phyloP scores from a whole-genome alignment of 2,797 vertebrate genomes.

The Platyrinchus mystaceus region DNA sequence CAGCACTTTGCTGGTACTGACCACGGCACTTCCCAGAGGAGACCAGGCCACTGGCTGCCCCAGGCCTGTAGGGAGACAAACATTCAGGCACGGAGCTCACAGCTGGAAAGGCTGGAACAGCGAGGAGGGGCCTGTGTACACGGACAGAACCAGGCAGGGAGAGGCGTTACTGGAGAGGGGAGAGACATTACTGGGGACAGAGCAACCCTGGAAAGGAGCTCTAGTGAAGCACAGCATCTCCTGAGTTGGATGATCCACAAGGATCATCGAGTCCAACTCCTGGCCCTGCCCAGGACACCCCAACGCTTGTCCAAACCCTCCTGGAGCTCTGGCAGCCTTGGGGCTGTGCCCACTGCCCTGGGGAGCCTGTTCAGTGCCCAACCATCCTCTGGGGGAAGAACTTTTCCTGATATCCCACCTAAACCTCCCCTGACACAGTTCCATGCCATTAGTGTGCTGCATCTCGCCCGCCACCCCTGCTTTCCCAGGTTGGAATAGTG shows the following conservation, averaged over 20 bases:
- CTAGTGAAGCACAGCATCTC: not conserved
- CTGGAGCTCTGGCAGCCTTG: not conserved
- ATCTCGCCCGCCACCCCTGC: fast-evolving
- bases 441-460: fast-evolving
- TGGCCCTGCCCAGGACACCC: not conserved
- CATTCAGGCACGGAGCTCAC: constrained; percentile 63
- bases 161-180: not conserved
- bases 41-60: constrained; percentile 77
- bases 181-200: not conserved
- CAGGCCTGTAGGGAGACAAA: constrained; percentile 80
- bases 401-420: not conserved
- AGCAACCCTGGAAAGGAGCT: not conserved
- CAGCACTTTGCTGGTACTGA: constrained; percentile 67
- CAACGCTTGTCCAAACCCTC: fast-evolving
- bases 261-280: not conserved
- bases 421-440: not conserved
- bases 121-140: not conserved
- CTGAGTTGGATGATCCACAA: not conserved
- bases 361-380: not conserved
- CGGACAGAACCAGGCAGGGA: not conserved
- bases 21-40: constrained; percentile 68
- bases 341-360: not conserved
- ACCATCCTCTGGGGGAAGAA: not conserved
- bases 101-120: not conserved
- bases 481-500: fast-evolving